Conservation (phyloP, 2,113 vertebrate genomes). For the Pachypanchax playfairii region DNA sequence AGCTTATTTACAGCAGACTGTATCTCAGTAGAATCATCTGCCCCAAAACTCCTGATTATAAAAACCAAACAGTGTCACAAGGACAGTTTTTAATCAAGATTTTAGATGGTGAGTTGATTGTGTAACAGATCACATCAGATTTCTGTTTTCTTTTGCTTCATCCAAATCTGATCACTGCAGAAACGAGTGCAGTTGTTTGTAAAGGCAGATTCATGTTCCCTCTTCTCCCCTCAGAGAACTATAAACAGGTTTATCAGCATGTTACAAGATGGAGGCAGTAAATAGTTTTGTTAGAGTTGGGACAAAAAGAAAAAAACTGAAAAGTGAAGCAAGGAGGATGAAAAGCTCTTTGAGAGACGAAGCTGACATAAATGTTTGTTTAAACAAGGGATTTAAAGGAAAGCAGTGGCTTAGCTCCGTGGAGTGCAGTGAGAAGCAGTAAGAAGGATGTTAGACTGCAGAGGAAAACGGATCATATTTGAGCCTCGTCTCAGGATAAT, state of each 20-base stretch:
- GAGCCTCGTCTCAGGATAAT: not conserved
- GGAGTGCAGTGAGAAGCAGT: not conserved
- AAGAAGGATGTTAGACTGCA: not conserved
- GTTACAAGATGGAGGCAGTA: not conserved
- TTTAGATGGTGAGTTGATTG: slow-evolving; percentile 18
- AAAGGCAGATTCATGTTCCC: too few relatives aligned
- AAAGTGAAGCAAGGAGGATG: not conserved
- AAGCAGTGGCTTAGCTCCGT: slow-evolving; percentile 8
- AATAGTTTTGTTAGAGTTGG: not conserved
- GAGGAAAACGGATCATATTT: not conserved
- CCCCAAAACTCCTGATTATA: too few relatives aligned
- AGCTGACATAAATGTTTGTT: slow-evolving; percentile 23
- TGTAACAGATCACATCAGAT: slow-evolving; percentile 34
- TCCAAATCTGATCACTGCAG: slow-evolving; percentile 25
- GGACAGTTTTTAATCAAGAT: not conserved
- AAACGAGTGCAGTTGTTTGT: not conserved
- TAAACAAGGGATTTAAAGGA: slow-evolving; percentile 18
- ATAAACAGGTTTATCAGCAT: not conserved
- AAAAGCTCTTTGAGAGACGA: not conserved
- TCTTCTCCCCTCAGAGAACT: too few relatives aligned
- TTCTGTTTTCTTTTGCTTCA: not conserved
- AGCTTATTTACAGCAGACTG: too few relatives aligned
- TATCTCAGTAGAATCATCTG: too few relatives aligned
- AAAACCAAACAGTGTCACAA: too few relatives aligned
- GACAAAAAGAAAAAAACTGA: slow-evolving; percentile 3